A percentile compares a stretch with the other conserved stretches of the same genome.
phyloP scores from a whole-genome alignment of 2,113 vertebrate genomes.

The Leuciscus idus region DNA sequence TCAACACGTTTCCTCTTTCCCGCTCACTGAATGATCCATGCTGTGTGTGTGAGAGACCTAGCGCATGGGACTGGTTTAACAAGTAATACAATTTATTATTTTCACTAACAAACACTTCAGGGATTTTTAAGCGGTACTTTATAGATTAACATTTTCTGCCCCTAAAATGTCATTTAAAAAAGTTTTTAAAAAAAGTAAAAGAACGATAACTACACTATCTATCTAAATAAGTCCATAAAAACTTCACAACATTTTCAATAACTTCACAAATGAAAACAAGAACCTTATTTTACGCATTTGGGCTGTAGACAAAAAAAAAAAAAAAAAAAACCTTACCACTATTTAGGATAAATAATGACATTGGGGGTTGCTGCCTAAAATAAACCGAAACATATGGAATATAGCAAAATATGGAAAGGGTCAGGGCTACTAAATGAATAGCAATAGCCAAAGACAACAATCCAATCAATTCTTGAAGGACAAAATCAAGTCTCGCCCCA shows the following conservation, averaged over 20 bases:
- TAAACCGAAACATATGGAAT: background rate
- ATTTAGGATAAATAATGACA: background rate
- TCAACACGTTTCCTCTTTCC: constrained; percentile 19
- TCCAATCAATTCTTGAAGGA: no score
- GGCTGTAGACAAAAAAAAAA: background rate
- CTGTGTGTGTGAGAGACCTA: constrained; percentile 12
- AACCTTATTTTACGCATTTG: background rate
- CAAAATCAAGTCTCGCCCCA: no score
- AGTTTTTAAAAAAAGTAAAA: background rate
- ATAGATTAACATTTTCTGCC: background rate
- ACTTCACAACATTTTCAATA: background rate
- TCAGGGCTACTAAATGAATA: background rate
- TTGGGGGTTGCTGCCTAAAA: background rate
- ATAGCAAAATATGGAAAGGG: background rate
- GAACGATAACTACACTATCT: background rate
- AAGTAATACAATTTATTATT: background rate
- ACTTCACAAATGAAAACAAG: background rate
- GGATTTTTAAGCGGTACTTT: background rate
- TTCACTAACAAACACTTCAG: constrained; percentile 5
- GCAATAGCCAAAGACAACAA: no score
- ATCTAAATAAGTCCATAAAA: background rate
- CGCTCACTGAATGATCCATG: constrained; percentile 28
- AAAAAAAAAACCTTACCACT: no score
- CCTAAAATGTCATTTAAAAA: background rate
- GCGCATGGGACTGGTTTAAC: background rate